Conservation (phyloP, 2,797 vertebrate species). For the Adelosebastes latens region DNA sequence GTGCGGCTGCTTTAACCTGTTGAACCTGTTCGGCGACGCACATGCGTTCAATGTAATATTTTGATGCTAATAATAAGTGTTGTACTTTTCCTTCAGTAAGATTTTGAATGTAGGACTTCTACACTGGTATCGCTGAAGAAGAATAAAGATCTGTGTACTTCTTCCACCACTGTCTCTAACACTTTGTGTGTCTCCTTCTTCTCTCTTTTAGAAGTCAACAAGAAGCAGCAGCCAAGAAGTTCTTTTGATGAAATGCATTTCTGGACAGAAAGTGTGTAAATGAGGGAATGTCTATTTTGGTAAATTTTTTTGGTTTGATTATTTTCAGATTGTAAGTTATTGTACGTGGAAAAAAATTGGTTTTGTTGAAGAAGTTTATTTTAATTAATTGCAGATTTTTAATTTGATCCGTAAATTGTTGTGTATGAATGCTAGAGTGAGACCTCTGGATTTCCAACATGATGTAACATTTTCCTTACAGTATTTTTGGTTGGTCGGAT, state of each 20-base stretch:
- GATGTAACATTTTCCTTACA: constrained; percentile 75
- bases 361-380: constrained; percentile 69
- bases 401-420: constrained; percentile 69
- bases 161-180: neutral
- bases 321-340: constrained; percentile 91
- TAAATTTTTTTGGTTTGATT: constrained; percentile 55
- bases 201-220: constrained; percentile 90
- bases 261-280: constrained; percentile 76
- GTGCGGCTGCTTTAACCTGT: no score
- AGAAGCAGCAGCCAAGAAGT: constrained; percentile 99
- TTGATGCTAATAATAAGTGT: neutral
- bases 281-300: constrained; percentile 81
- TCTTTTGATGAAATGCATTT: constrained; percentile 91
- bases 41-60: neutral
- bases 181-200: constrained; percentile 14
- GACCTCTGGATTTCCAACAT: constrained; percentile 54
- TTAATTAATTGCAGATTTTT: constrained; percentile 74
- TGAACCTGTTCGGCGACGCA: no score
- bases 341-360: constrained; percentile 76
- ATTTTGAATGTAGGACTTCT: neutral
- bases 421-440: constrained; percentile 68
- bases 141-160: neutral
- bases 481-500: constrained; percentile 68
- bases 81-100: neutral
- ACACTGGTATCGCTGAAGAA: neutral